Evolutionary conservation across 2,113 vertebrate species (phyloP).

Genomic region (Gavialis gangeticus): DNA sequence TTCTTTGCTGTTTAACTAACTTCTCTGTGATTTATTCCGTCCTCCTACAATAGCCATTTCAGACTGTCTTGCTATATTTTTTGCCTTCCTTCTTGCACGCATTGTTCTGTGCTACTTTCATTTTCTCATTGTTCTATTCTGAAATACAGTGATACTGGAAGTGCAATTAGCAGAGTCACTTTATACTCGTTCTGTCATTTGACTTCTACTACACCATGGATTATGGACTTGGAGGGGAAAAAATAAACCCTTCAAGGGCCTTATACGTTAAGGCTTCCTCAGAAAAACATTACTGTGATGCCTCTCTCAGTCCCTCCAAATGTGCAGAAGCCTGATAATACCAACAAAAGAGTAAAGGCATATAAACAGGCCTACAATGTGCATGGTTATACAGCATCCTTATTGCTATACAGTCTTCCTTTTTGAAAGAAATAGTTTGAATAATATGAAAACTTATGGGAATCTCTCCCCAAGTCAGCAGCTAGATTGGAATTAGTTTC

Average conservation of each 20-base stretch:
- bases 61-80: not conserved
- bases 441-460: not conserved
- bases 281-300: not conserved
- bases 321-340: conserved; percentile 24
- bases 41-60: conserved; percentile 4
- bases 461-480: not conserved
- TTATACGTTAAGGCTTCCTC: not conserved
- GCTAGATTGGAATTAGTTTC: conserved; percentile 14
- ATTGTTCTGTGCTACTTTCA: conserved; percentile 38
- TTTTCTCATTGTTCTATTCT: conserved; percentile 16
- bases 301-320: not conserved
- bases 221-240: not conserved
- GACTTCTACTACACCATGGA: not conserved
- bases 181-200: conserved; percentile 1
- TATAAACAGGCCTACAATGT: not conserved
- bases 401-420: conserved; percentile 8
- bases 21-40: conserved; percentile 31
- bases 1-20: conserved; percentile 34
- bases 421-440: not conserved
- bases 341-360: not conserved
- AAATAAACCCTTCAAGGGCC: conserved; percentile 14
- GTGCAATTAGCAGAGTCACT: conserved; percentile 34
- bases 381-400: not conserved
- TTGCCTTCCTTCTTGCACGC: not conserved
- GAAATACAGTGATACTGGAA: not conserved